Evolutionary conservation across 2,888 invertebrate species (phyloP), one percentile per base, ranked within the genome.

Genomic region (Dascillus cervinus): DNA sequence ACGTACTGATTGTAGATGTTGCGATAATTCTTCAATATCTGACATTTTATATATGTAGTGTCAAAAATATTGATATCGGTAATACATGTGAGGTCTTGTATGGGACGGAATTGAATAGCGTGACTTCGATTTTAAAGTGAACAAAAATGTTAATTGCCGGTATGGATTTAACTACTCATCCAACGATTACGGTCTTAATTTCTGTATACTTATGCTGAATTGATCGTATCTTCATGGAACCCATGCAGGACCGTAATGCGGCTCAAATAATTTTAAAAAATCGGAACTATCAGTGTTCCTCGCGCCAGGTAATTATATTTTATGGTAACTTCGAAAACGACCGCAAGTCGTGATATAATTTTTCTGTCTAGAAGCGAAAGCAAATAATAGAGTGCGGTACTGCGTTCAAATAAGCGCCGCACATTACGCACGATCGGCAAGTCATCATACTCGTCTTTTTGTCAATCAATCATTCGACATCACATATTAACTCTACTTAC

Each of bases 141-240:
- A 55, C 49, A 58, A 57, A 57, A 57, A 58, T 55, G 54, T 58
- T 58, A 59, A 59, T 59, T 59, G 56, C 57, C 51, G 57, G 57
- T 58, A 58, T 55, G 53, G 53, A 56, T 57, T 57, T 54, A 56
- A 56, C 55, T 51, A 56, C 51, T 55, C 55, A 54, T 54, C 55
- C 52, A 51, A 49, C 52, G 58, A 57, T 55, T 53, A 53, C 52
- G 45, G 41, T 36, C 45, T 39, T n/a, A n/a, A n/a, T 17, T 13
- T 9, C 23, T 14, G 10, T 9, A 15, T 15, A 23, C 28, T 28
- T 9, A 13, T n/a, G 28, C 12, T 13, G 28, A 9, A 21, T 8
- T 26, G 13, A 13, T 26, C 14, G 21, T 15, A 29, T 22, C 12
- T 17, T 22, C 4, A 29, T 22, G 14, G 15, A 8, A 22, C 3